Base-by-base conservation (phyloP, 2,797 vertebrate genomes). In the Antrozous pallidus region DNA sequence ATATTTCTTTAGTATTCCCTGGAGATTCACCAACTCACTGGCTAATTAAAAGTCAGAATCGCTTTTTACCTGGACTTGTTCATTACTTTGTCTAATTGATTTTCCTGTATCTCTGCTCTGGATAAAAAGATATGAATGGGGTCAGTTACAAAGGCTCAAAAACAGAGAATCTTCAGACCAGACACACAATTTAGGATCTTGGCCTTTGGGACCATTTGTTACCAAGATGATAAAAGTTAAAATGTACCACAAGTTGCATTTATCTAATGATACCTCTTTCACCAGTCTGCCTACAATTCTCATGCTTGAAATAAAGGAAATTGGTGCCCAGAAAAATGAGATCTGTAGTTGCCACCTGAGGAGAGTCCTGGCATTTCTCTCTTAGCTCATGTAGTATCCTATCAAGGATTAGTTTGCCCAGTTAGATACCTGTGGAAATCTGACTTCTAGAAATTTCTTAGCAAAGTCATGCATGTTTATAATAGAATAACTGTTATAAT, bases 41-140 rank as follows among this genome's bases (percentile, higher is more conserved):
- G 54, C 20, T 95, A 96, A 95, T n/a, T 85, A n/a, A 95, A 91
- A 97, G 58, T 47, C 87, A 82, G 33, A 79, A 65, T 77, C 42
- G 82, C 0, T 92, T 79, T 86, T 91, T 90, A 77, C 47, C 38
- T 77, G 54, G 84, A 71, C 70, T 91, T 92, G 90, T 71, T 90
- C 36, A 79, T 69, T 92, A 93, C 20, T 28, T 51, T 78, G 6
- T 47, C 13, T 93, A 86, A 88, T 42, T 95, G 45, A 91, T 88
- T 96, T 88, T 89, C 18, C 31, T 71, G 6, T 83, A 40, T 87
- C 36, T 90, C 14, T 80, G 42, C 54, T 89, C 91, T 95, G 51
- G 33, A 97, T 90, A 71, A 67, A 61, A 63, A 83, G 80, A 89
- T 78, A 74, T 45, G 36, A 86, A 81, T 28, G 22, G 45, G 2